Evolutionary conservation across 2,888 invertebrate genomes (phyloP).

Genomic region (Agrenia bidenticulata): DNA sequence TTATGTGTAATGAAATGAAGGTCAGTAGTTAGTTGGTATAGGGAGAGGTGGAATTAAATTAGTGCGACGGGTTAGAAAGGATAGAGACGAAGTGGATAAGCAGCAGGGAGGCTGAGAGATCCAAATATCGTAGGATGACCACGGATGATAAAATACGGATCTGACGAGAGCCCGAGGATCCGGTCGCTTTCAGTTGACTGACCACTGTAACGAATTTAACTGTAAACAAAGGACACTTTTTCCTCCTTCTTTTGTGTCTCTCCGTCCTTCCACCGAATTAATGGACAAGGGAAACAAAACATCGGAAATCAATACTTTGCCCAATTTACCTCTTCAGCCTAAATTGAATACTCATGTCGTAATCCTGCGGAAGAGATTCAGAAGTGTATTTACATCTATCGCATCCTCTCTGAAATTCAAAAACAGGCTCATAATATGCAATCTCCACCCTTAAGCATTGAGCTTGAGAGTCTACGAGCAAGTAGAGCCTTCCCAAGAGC

Average conservation of each 20-base stretch:
- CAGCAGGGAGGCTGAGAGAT: too few species aligned
- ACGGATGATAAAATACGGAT: conserved; percentile 19
- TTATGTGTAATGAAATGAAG: not conserved
- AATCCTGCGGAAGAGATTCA: too few species aligned
- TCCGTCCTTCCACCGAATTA: conserved; percentile 30
- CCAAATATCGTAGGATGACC: conserved; percentile 1
- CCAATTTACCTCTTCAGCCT: conserved; percentile 17
- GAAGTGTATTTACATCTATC: too few species aligned
- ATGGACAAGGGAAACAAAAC: conserved; percentile 43
- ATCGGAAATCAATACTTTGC: conserved; percentile 44
- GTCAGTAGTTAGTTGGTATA: not conserved
- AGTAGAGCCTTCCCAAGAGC: too few species aligned
- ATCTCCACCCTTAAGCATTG: too few species aligned
- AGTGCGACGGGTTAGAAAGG: not conserved
- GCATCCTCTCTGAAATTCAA: too few species aligned
- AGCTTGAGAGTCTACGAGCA: too few species aligned
- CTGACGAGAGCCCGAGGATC: conserved; percentile 46
- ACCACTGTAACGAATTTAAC: conserved; percentile 51
- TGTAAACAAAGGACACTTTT: conserved; percentile 45
- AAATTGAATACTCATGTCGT: conserved; percentile 9
- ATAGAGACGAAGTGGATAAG: not conserved
- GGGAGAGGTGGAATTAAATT: not conserved
- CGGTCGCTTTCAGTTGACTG: conserved; percentile 51
- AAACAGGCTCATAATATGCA: too few species aligned
- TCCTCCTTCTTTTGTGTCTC: not conserved